phyloP scores from a whole-genome alignment of 2,888 invertebrate genomes.

The Drosophila borborema region DNA sequence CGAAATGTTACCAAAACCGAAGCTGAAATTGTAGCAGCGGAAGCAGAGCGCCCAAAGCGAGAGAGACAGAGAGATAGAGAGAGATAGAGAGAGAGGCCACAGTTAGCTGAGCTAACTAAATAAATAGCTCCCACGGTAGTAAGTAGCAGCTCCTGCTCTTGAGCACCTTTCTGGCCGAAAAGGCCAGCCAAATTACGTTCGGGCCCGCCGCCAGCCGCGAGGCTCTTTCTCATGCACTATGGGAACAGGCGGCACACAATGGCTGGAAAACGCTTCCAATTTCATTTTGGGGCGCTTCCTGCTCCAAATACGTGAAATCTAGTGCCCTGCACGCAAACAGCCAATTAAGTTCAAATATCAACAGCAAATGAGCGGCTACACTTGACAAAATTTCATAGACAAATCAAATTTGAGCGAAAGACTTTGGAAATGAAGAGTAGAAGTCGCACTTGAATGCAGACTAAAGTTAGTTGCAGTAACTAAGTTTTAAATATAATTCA shows the following conservation, averaged over 20 bases:
- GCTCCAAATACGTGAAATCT: constrained; percentile 71
- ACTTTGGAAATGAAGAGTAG: neutral
- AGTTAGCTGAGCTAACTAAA: constrained; percentile 28
- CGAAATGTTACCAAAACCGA: constrained; percentile 50
- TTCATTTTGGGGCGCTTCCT: constrained; percentile 67
- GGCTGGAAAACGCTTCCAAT: constrained; percentile 47
- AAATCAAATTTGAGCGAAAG: too few species aligned
- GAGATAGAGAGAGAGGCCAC: neutral
- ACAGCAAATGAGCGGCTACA: constrained; percentile 4
- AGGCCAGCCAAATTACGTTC: constrained; percentile 76
- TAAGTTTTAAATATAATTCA: neutral
- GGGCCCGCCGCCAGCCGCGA: constrained; percentile 29
- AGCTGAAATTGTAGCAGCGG: constrained; percentile 73
- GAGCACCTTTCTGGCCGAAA: constrained; percentile 65
- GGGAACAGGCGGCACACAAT: constrained; percentile 57
- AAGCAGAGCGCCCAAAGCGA: constrained; percentile 44
- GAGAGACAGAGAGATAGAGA: neutral
- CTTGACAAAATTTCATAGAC: neutral
- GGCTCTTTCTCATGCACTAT: constrained; percentile 60
- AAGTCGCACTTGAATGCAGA: too few species aligned
- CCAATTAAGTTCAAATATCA: constrained; percentile 56
- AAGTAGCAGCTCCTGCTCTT: constrained; percentile 62
- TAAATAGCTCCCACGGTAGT: constrained; percentile 77
- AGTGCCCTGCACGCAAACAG: constrained; percentile 70
- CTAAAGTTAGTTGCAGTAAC: neutral